Evolutionary conservation across 2,113 vertebrate species (phyloP).

Genomic region (Syrmaticus mikado): DNA sequence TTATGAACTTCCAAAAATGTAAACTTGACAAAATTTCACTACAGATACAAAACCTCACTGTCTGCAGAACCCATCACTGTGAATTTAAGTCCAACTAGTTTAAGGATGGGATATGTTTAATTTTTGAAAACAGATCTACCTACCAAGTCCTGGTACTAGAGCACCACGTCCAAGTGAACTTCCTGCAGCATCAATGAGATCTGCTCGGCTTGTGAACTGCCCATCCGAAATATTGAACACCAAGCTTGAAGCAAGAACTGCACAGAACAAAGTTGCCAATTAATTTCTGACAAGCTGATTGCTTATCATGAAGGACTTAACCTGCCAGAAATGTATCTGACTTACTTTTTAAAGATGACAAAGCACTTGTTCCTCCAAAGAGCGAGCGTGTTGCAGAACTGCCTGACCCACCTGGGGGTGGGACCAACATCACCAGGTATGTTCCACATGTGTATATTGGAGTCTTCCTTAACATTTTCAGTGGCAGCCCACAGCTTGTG

Average conservation of each 20-base stretch:
- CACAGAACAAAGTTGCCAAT: slow-evolving; percentile 11
- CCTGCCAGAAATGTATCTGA: accelerated
- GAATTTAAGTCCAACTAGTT: not conserved
- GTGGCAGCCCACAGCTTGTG: slow-evolving; percentile 95
- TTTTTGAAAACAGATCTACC: not conserved
- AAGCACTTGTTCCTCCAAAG: slow-evolving; percentile 93
- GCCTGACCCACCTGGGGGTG: slow-evolving; percentile 93
- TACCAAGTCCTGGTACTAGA: slow-evolving; percentile 95
- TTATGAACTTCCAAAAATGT: not conserved
- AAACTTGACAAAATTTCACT: not conserved
- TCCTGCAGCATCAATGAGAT: slow-evolving; percentile 95
- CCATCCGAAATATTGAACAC: slow-evolving; percentile 94
- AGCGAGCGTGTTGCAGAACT: slow-evolving; percentile 97
- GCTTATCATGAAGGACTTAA: not conserved
- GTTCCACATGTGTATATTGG: slow-evolving; percentile 97
- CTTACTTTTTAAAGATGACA: slow-evolving; percentile 98
- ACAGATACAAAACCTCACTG: accelerated
- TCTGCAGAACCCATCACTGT: not conserved
- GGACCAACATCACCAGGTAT: slow-evolving; percentile 94
- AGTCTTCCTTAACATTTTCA: slow-evolving; percentile 93
- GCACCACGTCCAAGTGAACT: slow-evolving; percentile 96
- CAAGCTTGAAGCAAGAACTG: slow-evolving; percentile 94
- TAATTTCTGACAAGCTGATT: not conserved
- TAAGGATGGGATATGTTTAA: not conserved
- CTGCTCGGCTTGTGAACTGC: slow-evolving; percentile 93